phyloP scores from a whole-genome alignment of 2,888 invertebrate species.

The Troilus luridus region DNA sequence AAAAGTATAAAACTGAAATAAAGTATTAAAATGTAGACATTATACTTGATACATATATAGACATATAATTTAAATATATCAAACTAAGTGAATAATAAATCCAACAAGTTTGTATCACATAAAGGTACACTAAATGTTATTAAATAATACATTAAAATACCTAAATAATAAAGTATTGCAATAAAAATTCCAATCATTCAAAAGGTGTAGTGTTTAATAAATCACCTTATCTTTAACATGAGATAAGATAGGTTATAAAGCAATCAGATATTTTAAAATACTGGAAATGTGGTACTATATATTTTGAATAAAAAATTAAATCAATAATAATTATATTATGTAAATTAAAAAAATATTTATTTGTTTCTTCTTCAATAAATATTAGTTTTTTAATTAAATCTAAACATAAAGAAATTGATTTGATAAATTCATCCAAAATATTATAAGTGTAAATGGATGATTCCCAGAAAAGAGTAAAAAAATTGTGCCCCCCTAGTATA shows the following conservation, averaged over 20 bases:
- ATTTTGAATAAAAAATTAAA: not conserved
- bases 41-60: not conserved
- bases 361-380: not conserved
- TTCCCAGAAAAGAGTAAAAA: too few relatives aligned
- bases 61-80: not conserved
- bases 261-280: conserved; percentile 4
- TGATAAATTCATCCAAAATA: not conserved
- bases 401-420: not conserved
- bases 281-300: not conserved
- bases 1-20: too few relatives aligned
- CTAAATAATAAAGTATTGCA: not conserved
- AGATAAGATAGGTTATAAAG: conserved; percentile 42
- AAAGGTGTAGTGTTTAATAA: not conserved
- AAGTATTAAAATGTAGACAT: not conserved
- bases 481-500: too few relatives aligned
- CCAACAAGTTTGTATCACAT: not conserved
- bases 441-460: not conserved
- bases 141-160: not conserved
- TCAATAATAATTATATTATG: not conserved
- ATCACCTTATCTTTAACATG: not conserved
- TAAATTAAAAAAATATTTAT: not conserved
- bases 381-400: not conserved
- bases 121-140: not conserved
- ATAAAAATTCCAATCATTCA: not conserved
- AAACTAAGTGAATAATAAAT: not conserved